Base-by-base conservation (phyloP, 2,113 vertebrate species). In the Thamnophis sirtalis region DNA sequence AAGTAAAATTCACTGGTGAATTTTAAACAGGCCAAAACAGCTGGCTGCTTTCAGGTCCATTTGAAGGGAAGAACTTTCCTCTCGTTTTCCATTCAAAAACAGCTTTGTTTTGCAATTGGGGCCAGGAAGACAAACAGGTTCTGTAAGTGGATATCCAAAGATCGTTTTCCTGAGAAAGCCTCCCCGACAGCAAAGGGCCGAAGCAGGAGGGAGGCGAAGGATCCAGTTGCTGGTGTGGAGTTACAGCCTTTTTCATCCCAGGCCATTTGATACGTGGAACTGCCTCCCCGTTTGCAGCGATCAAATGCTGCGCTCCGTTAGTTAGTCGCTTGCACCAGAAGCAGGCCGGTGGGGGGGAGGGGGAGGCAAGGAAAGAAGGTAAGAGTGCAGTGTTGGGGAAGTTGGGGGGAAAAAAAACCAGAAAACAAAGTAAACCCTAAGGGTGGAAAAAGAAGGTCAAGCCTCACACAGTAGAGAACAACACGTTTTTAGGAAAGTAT, bases 61-160 rank as follows among this genome's bases (percentile, higher is more conserved):
- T 92, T 50, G 2, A 56, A 90, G 51, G 60, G 91, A 95, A 92
- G 89, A 56, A 49, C 53, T 28, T 50, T 89, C 15, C 48, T 91
- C 80, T 93, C 58, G 90, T 89, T 89, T 93, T 58, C 22, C 55
- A 84, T 58, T 51, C 68, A 86, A 73, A 86, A 49, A 49, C 43
- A 86, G 89, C 92, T 91, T 85, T 94, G 54, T 84, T 90, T 51
- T 87, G 51, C 26, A 50, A 26, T 11, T 11, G 9, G 13, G 92
- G 93, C 91, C 84, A 88, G 92, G 88, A 93, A 92, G 49, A 89
- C 68, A 86, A 93, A 50, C 60, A 26, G 86, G 43, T 86, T 91
- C 17, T 87, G 89, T 22, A 56, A 86, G 89, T 9, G 63, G 28
- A 95, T 93, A 93, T 58, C 92, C 54, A 5, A 73, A 63, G 0